Percentiles rank a stretch among this genome's conserved stretches.
These are phyloP conservation scores for Abramis brama DNA, from an alignment of 2,113 vertebrate genomes.

Conservation along the genomic window DNA sequence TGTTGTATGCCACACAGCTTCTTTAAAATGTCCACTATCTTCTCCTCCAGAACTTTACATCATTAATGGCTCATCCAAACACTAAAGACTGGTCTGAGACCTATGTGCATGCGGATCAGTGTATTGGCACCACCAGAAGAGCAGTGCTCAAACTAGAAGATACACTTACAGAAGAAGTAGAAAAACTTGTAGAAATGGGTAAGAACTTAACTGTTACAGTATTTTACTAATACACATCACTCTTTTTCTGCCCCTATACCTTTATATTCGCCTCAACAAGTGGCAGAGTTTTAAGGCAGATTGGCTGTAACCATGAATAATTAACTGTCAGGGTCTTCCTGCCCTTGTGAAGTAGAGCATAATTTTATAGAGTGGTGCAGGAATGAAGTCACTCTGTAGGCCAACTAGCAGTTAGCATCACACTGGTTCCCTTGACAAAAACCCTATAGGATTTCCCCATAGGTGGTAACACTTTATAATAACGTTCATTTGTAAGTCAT, in stretches of 20 bases:
- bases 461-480: too few relatives aligned
- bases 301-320: background rate
- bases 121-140: slow-evolving; percentile 73
- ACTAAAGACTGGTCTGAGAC: slow-evolving; percentile 76
- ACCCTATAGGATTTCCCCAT: too few relatives aligned
- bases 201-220: slow-evolving; percentile 10
- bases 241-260: background rate
- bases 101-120: slow-evolving; percentile 69
- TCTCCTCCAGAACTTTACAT: slow-evolving; percentile 71
- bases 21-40: background rate
- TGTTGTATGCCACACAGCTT: too few relatives aligned
- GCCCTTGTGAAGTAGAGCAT: too few relatives aligned
- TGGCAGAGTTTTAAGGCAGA: background rate
- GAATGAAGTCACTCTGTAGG: too few relatives aligned
- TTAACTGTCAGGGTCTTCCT: too few relatives aligned
- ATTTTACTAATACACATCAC: background rate
- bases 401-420: too few relatives aligned
- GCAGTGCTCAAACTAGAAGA: slow-evolving; percentile 70
- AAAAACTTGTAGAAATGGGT: slow-evolving; percentile 73
- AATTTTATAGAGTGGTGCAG: background rate
- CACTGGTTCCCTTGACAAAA: too few relatives aligned
- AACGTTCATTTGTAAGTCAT: too few relatives aligned
- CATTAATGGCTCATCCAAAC: slow-evolving; percentile 66
- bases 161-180: slow-evolving; percentile 61
- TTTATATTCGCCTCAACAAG: background rate